These are phyloP conservation scores for Phocides pigmalion DNA, from an alignment of 1,140 invertebrate species.

Conservation along the genomic window DNA sequence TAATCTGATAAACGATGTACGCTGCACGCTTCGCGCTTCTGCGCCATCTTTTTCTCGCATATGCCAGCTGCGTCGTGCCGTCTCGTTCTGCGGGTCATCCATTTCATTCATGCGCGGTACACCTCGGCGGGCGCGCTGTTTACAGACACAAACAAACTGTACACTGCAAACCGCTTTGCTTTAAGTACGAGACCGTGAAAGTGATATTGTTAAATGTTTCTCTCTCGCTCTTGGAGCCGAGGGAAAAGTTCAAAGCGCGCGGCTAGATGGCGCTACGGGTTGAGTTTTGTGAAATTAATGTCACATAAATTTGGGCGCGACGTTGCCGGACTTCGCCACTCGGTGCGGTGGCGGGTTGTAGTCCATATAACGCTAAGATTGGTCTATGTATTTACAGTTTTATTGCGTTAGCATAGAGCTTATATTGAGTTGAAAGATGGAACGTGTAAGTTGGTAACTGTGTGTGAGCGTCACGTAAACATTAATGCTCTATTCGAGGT, in stretches of 20 bases:
- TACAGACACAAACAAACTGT: constrained; percentile 84
- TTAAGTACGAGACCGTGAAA: constrained; percentile 82
- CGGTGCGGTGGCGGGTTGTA: constrained; percentile 66
- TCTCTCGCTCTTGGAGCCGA: constrained; percentile 75
- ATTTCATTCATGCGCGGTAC: constrained; percentile 84
- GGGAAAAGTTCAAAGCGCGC: constrained; percentile 42
- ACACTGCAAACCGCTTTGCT: constrained; percentile 83
- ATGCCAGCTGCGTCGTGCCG: constrained; percentile 35
- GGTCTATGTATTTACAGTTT: constrained; percentile 38
- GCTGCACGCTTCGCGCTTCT: constrained; percentile 77
- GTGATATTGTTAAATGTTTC: constrained; percentile 79
- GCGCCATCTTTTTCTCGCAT: constrained; percentile 51
- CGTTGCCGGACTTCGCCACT: constrained; percentile 79
- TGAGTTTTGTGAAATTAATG: constrained; percentile 67
- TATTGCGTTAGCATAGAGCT: constrained; percentile 51
- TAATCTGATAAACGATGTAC: constrained; percentile 84
- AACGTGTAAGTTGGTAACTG: constrained; percentile 56
- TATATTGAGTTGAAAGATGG: constrained; percentile 53
- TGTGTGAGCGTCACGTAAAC: constrained; percentile 78
- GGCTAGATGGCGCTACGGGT: constrained; percentile 77
- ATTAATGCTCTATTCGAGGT: constrained; percentile 40
- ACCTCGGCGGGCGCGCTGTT: constrained; percentile 80
- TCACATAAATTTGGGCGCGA: constrained; percentile 79
- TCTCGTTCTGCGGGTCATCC: constrained; percentile 73
- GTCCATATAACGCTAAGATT: constrained; percentile 61